Conservation (phyloP, 2,888 invertebrate species). For the Drosophila colorata region DNA sequence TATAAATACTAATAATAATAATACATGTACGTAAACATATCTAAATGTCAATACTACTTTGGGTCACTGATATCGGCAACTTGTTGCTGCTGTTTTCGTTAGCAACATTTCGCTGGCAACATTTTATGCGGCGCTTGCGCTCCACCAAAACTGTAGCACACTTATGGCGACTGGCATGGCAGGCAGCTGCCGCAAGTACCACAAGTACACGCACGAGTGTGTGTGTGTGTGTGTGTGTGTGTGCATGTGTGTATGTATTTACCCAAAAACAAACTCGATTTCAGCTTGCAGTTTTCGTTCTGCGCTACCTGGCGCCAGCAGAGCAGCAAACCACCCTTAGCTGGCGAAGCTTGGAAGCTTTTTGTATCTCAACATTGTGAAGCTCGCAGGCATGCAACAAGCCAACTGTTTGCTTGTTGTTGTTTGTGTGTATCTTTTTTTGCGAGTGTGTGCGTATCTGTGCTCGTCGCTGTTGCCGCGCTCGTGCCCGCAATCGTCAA, state of each 20-base stretch:
- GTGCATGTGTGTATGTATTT: slow-evolving; percentile 18
- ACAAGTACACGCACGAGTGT: background rate
- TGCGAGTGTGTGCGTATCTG: slow-evolving; percentile 5
- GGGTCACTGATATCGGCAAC: slow-evolving; percentile 20
- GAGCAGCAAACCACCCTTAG: slow-evolving; percentile 59
- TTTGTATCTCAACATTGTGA: slow-evolving; percentile 72
- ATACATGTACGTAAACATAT: too few species aligned
- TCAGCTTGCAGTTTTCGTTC: slow-evolving; percentile 53
- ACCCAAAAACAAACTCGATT: slow-evolving; percentile 27
- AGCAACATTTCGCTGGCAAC: slow-evolving; percentile 39
- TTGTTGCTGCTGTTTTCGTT: slow-evolving; percentile 44
- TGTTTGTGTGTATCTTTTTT: slow-evolving; percentile 30
- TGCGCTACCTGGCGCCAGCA: slow-evolving; percentile 28
- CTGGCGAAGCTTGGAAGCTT: slow-evolving; percentile 50
- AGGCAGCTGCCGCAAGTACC: slow-evolving; percentile 36
- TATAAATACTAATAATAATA: too few species aligned
- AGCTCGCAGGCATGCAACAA: slow-evolving; percentile 73
- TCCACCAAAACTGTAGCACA: slow-evolving; percentile 44
- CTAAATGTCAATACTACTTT: too few species aligned
- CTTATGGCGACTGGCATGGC: slow-evolving; percentile 45
- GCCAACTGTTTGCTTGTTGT: slow-evolving; percentile 51
- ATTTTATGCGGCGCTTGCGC: slow-evolving; percentile 65
- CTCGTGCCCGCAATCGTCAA: slow-evolving; percentile 40
- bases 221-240: slow-evolving; percentile 1
- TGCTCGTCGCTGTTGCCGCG: slow-evolving; percentile 32